Evolutionary conservation across 1,140 invertebrate genomes (phyloP).

Genomic region (Agrilus planipennis): DNA sequence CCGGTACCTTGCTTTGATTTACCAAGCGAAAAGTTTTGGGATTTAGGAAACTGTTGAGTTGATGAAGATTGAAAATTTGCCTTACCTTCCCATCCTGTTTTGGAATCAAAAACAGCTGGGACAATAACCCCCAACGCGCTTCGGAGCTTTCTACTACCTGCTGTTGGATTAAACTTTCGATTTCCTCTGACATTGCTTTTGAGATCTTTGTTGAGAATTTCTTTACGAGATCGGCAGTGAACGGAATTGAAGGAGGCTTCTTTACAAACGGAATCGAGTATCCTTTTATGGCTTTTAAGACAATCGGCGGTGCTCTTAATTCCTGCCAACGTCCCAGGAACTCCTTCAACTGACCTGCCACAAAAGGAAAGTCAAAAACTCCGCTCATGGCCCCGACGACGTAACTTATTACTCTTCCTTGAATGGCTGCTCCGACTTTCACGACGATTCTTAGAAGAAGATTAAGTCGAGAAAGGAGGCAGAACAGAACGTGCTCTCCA

Average conservation of each 20-base stretch:
- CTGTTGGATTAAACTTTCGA: neutral
- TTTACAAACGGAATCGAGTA: slow-evolving; percentile 2
- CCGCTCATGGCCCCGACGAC: neutral
- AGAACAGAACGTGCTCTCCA: neutral
- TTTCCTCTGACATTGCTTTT: neutral
- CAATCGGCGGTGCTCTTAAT: neutral
- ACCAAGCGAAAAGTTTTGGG: slow-evolving; percentile 4
- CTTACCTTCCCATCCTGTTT: neutral
- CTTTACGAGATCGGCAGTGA: neutral
- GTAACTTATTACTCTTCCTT: neutral
- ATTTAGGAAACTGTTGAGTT: neutral
- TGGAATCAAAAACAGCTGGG: slow-evolving; percentile 3
- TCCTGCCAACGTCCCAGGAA: neutral
- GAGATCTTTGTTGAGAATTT: neutral
- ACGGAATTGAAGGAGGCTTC: neutral
- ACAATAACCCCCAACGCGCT: neutral
- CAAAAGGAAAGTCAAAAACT: neutral
- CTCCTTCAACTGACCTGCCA: neutral
- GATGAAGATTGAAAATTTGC: slow-evolving; percentile 2
- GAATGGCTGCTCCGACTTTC: too few relatives aligned
- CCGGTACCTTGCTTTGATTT: neutral
- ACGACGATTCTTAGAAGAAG: neutral
- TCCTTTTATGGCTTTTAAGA: slow-evolving; percentile 2
- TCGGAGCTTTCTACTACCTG: neutral
- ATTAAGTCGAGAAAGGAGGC: neutral